Evolutionary conservation across 2,797 vertebrate species (phyloP), one percentile per base, ranked within the genome.

Genomic region (Oreochromis grahami): DNA sequence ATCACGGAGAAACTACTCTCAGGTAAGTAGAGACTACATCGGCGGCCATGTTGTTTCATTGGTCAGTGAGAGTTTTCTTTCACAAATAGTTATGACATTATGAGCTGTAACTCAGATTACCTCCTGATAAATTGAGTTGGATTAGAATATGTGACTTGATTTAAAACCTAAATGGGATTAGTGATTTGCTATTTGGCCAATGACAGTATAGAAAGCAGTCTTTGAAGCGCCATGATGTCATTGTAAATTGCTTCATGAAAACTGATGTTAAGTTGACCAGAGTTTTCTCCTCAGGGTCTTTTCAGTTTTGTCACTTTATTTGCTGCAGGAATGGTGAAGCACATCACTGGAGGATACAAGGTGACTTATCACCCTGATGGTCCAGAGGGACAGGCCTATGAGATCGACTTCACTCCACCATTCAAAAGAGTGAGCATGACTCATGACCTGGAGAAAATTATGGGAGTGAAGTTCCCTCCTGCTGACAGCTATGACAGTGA

Each of bases 321-420:
- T 79, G 34, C 45, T 76, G 77, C 84, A 99, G 99, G 99, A 77
- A 99, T 99, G 98, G 99, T 99, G 86, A 99, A 98, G 89, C 97
- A 97, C 79, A 95, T 99, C 86, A 98, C 97, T 10, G 99, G 98
- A 76, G 90, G 96, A 80, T 98, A 98, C 90, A 99, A 98, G 92
- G 91, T 99, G 83, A 96, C 87, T 3, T 99, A 99, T 41, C 98
- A 99, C 90, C 98, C 98, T 34, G 98, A 99, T 6, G 98, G 99
- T 76, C 97, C 97, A 5, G 98, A 99, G 76, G 98, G 98, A 63
- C 91, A 96, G 80, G 95, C 96, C 80, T 95, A 83, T 2, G 98
- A 99, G 92, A 96, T 99, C n/a, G 98, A 99, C 93, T 99, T 99
- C 95, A 99, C 97, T 1, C 98, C 98, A 15, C 99, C 99, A 1